Base-by-base conservation (phyloP, 2,797 vertebrate genomes). In the Sebastes steindachneri region DNA sequence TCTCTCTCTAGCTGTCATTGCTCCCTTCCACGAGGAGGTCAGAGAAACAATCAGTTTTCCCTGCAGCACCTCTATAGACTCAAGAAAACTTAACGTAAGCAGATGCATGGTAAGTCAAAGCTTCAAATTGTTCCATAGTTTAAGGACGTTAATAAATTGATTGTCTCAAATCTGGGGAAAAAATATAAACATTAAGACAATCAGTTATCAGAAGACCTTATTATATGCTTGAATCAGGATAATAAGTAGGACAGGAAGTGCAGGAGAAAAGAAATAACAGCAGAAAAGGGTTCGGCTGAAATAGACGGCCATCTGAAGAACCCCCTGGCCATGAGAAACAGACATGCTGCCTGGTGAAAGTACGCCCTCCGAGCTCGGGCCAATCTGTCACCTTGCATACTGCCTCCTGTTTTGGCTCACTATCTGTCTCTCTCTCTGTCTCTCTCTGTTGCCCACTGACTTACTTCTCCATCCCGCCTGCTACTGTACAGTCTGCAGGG, bases 381-480 rank as follows among this genome's bases (percentile, higher is more conserved):
- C 90, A 87, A 84, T 92, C 81, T 88, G 88, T 86, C 83, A 73
- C 79, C 88, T 88, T 80, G 31, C 65, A 73, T 53, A 78, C 35
- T 51, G 59, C 57, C 60, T 80, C 77, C 69, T 77, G 73, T 70
- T 89, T 63, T 72, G 68, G 65, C 55, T 84, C 28, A 14, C 48
- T 77, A 48, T 76, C 76, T 72, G 31, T 64, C 80, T 81, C 25
- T 68, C 68, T 72, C 68, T 70, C 28, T 37, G 7, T 74, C 60
- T 71, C 25, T 65, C 57, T 57, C 23, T 70, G 53, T 73, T 37
- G 8, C 35, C 48, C 31, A 37, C 31, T 33, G 60, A 63, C 26
- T 82, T 48, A 19, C 37, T 54, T 35, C 29, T 76, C 64, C 67
- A 66, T 80, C 78, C 67, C 68, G 23, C 45, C 71, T 9, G 19